Evolutionary conservation across 2,888 invertebrate species (phyloP).

Genomic region (Rutpela maculata): DNA sequence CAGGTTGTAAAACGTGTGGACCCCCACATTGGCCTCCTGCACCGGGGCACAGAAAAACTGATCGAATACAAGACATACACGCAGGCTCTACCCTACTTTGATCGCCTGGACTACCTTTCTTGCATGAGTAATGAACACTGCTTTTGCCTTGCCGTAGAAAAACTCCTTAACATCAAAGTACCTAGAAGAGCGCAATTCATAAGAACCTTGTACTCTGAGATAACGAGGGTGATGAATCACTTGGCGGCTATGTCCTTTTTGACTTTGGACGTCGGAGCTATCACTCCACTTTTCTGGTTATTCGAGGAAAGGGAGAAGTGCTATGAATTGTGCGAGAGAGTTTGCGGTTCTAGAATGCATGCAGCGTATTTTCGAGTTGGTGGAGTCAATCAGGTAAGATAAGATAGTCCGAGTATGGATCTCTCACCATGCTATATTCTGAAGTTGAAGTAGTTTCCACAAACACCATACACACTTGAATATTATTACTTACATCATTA

Average conservation of each 20-base stretch:
- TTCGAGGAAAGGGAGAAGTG: conserved; percentile 93
- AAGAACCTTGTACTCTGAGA: conserved; percentile 81
- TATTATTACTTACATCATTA: no score
- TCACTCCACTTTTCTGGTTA: conserved; percentile 94
- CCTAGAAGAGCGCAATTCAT: conserved; percentile 89
- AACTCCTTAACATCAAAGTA: conserved; percentile 85
- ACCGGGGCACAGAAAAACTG: conserved; percentile 92
- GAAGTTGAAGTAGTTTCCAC: no score
- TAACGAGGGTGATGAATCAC: conserved; percentile 87
- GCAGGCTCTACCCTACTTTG: conserved; percentile 90
- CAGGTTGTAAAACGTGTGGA: conserved; percentile 85
- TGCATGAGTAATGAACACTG: conserved; percentile 88
- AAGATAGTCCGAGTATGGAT: no score
- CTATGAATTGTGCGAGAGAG: conserved; percentile 89
- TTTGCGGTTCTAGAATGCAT: conserved; percentile 90
- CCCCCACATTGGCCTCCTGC: conserved; percentile 91
- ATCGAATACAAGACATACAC: conserved; percentile 92
- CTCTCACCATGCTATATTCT: no score
- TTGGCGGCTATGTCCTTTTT: conserved; percentile 82
- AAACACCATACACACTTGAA: no score
- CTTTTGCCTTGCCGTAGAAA: conserved; percentile 88
- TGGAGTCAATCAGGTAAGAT: conserved; percentile 80
- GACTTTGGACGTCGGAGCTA: conserved; percentile 88
- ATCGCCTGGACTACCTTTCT: conserved; percentile 91
- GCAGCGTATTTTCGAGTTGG: conserved; percentile 89